Conservation (phyloP, 2,797 vertebrate genomes). For the Cichlasoma orientale region DNA sequence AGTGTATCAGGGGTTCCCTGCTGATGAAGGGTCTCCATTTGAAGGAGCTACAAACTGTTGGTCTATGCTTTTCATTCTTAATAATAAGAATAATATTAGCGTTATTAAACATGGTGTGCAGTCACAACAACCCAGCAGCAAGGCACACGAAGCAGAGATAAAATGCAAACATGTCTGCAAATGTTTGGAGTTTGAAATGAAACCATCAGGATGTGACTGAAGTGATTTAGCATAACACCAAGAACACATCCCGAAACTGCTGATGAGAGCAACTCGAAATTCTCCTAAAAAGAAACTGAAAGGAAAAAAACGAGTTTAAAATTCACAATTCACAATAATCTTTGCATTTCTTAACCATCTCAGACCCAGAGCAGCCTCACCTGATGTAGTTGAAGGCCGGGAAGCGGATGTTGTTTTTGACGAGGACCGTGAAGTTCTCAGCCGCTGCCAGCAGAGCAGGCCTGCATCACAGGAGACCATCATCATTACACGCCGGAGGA, state of each 20-base stretch:
- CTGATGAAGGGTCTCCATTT: neutral
- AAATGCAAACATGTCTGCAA: neutral
- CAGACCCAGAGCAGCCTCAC: conserved; percentile 64
- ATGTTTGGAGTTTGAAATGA: neutral
- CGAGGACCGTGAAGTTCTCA: conserved; percentile 90
- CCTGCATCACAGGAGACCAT: conserved; percentile 52
- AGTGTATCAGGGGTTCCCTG: neutral
- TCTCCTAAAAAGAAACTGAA: neutral
- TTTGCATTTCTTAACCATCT: neutral
- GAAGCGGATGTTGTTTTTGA: conserved; percentile 89
- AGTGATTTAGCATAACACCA: accelerated
- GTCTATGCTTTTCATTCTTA: no score
- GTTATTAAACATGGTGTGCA: neutral
- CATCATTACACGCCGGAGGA: neutral
- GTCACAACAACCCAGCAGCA: neutral
- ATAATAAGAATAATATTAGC: neutral
- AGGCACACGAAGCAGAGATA: accelerated
- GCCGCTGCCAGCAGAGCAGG: conserved; percentile 85
- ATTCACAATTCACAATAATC: no score
- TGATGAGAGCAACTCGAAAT: neutral
- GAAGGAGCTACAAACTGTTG: neutral
- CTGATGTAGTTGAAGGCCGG: conserved; percentile 85
- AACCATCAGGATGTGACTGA: neutral
- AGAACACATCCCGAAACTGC: neutral
- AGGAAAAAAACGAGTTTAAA: neutral